Conservation (phyloP, 1,140 invertebrate genomes). For the Pachyrhynchus sulphureomaculatus region DNA sequence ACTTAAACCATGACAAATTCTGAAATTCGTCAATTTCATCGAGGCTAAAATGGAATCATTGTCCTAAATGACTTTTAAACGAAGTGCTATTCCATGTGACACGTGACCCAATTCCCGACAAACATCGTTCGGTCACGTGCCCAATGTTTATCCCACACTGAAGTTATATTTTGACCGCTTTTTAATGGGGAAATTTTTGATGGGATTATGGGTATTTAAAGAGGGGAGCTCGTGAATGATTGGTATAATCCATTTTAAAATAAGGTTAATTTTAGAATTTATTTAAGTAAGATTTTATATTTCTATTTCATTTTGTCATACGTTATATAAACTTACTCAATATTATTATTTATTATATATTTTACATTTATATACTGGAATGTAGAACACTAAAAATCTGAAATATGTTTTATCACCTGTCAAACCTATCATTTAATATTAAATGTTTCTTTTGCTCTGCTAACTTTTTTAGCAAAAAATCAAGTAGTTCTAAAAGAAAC, state of each 20-base stretch:
- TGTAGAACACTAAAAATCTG: no score
- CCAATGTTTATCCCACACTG: slow-evolving; percentile 24
- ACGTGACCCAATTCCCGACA: slow-evolving; percentile 5
- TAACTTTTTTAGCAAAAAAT: no score
- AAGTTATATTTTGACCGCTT: slow-evolving; percentile 26
- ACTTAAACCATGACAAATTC: slow-evolving; percentile 18
- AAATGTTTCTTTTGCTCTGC: no score
- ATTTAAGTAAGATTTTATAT: no score
- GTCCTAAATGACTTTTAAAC: slow-evolving; percentile 33
- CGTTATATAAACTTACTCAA: no score
- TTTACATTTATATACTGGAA: no score
- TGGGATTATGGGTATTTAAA: neutral
- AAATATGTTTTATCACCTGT: no score
- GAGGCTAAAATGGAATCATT: neutral
- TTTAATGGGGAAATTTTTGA: slow-evolving; percentile 13
- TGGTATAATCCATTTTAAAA: neutral
- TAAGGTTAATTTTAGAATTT: no score
- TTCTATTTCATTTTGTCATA: no score
- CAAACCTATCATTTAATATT: no score
- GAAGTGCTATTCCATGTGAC: slow-evolving; percentile 29
- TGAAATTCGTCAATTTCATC: slow-evolving; percentile 22
- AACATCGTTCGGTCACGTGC: slow-evolving; percentile 23
- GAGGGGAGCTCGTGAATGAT: neutral
- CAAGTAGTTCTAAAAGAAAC: no score
- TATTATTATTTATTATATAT: no score